Base-by-base conservation (phyloP, 2,113 vertebrate genomes). In the Colossoma macropomum region DNA sequence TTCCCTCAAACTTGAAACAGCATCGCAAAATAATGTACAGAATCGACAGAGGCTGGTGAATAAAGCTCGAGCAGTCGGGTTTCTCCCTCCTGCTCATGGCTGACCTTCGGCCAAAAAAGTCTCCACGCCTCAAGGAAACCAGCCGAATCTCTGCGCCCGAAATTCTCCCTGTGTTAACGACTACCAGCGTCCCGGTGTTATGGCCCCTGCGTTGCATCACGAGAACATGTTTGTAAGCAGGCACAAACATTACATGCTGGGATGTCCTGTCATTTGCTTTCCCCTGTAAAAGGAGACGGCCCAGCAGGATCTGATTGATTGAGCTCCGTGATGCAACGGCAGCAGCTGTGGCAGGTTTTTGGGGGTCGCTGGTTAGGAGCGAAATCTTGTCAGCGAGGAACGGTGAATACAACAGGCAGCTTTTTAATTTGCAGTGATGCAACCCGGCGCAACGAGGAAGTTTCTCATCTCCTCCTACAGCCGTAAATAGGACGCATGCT, bases 341-440 rank as follows among this genome's bases (percentile, higher is more conserved):
- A 12, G 25, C 56, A 74, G 59, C 41, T 34, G 34, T 62, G 28
- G 21, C 38, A 48, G 17, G 38, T 28, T 59, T 72, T 13, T 10
- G 11, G 25, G 28, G 19, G 52, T 74, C 45, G 19, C 41, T 12
- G 59, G 56, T 32, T 34, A 45, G 32, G 38, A 71, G 41, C 41
- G 56, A 45, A 25, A 28, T 81, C 5, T n/a, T 81, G 59, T 62
- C 79, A 52, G 38, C 13, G 32, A 32, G 41, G 79, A 72, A 45
- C 5, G 13, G 48, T 75, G 80, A 88, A 88, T 79, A 88, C 87
- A 87, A 86, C 82, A 68, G 82, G 88, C 86, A 79, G 84, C 85
- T 71, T 52, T 66, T 84, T 89, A 91, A 91, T 90, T 89, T 80
- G 38, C n/a, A 15, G 77, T 93, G 92, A 93, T 92, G 92, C 92